These are phyloP conservation scores for Thomomys bottae DNA, from an alignment of 2,113 vertebrate species.

Conservation along the genomic window DNA sequence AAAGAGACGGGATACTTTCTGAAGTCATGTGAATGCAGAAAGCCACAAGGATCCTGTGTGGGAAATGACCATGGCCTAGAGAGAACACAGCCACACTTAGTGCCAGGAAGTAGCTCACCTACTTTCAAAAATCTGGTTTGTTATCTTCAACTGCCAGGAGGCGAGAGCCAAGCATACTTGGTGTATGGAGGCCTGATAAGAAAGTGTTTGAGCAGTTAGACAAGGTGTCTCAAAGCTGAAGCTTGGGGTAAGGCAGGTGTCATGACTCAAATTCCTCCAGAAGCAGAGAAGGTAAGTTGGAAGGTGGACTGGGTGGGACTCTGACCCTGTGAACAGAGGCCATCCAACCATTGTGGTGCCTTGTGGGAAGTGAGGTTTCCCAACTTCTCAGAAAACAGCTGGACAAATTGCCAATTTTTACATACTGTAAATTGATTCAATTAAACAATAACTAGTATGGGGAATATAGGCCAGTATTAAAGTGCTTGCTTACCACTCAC, in stretches of 20 bases:
- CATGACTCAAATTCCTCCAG: background rate
- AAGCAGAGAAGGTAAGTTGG: background rate
- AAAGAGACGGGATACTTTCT: slow-evolving; percentile 25
- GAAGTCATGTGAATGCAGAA: background rate
- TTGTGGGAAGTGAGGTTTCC: background rate
- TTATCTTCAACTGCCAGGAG: slow-evolving; percentile 38
- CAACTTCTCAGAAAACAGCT: background rate
- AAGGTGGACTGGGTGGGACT: background rate
- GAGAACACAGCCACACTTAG: background rate
- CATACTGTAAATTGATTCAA: slow-evolving; percentile 4
- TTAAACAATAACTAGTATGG: background rate
- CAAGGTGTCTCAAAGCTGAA: slow-evolving; percentile 30
- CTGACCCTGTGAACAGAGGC: background rate
- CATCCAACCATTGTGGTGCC: background rate
- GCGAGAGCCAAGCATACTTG: slow-evolving; percentile 22
- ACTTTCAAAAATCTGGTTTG: slow-evolving; percentile 48
- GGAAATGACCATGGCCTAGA: background rate
- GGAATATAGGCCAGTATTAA: too few relatives aligned
- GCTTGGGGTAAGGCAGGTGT: slow-evolving; percentile 1
- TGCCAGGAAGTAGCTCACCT: slow-evolving; percentile 31
- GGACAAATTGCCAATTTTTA: background rate
- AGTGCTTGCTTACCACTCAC: too few relatives aligned
- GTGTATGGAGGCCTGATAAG: slow-evolving; percentile 39
- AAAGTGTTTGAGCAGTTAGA: slow-evolving; percentile 48
- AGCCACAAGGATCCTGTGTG: background rate